A percentile compares a stretch with the other conserved stretches of the same genome.
These are phyloP conservation scores for Eulemur mongoz DNA, from an alignment of 2,797 vertebrate species.

Conservation along the genomic window DNA sequence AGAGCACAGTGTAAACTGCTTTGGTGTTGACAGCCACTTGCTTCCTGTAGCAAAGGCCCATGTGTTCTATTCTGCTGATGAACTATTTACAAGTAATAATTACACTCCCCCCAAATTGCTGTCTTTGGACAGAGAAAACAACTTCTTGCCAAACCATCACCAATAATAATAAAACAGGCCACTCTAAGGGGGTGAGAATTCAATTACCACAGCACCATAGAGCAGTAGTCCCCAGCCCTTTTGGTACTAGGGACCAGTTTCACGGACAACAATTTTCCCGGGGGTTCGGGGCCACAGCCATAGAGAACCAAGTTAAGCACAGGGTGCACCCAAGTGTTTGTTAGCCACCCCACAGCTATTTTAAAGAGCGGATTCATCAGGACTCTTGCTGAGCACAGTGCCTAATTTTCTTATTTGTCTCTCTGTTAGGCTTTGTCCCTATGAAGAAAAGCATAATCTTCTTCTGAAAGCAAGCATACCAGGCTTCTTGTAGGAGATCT, in stretches of 20 bases:
- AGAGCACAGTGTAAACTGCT: background rate
- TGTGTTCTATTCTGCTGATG: background rate
- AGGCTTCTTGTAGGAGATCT: slow-evolving; percentile 92
- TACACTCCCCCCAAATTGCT: background rate
- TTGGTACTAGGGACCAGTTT: too few species aligned
- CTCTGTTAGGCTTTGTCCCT: background rate
- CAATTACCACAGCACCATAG: background rate
- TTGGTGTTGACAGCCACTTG: slow-evolving; percentile 10
- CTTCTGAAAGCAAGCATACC: slow-evolving; percentile 85
- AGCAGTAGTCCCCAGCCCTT: background rate
- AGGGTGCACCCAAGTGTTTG: background rate
- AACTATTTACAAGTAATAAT: slow-evolving; percentile 37
- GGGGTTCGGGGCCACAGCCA: background rate
- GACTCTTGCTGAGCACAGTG: background rate
- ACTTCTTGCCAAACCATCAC: slow-evolving; percentile 21
- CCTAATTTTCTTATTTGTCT: slow-evolving; percentile 22
- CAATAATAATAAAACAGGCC: background rate
- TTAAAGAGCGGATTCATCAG: background rate
- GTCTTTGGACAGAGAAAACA: slow-evolving; percentile 42
- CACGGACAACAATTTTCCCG: too few species aligned
- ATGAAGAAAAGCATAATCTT: background rate
- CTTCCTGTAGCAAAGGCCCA: background rate
- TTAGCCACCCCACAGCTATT: background rate
- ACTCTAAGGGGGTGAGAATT: background rate
- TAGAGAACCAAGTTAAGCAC: background rate